Evolutionary conservation across 2,888 invertebrate species (phyloP), one percentile per base, ranked within the genome.

Genomic region (Caenorhabditis zanzibari): DNA sequence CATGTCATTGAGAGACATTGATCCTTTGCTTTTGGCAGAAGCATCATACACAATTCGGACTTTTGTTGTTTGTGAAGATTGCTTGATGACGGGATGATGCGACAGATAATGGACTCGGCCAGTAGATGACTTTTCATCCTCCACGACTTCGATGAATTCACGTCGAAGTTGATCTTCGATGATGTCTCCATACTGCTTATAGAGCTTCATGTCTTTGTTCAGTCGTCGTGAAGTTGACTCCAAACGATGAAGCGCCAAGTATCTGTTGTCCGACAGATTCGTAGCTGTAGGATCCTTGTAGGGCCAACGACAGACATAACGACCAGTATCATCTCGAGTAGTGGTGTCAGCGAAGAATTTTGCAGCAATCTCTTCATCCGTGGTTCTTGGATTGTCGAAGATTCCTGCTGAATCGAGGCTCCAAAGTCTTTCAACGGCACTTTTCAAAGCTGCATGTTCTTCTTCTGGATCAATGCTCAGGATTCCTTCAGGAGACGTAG

Each of bases 11-110:
- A 89, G 71, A 1, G 76, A 32, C 32, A 32, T 6, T 7, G 32
- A 32, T 32, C 32, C 32, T 32, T 32, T 32, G 32, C 32, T 4
- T 32, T 7, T 32, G 4, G 32, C 32, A 81, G 84, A 82, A 9
- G 71, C 89, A 63, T 89, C 86, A 22, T 41, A 85, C 4, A 89
- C 89, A 9, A 88, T 81, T 1, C 89, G 68, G 0, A 86, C 56
- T 35, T 88, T 86, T 0, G 88, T 89, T 6, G 81, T 19, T 24
- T 44, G 59, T 0, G 66, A 66, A 7, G 14, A 14, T 4, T 47
- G 54, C 41, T 75, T 87, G 52, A 84, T 47, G n/a, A 88, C 85
- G 1, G 83, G 75, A 5, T 84, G 88, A 49, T 88, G 88, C 10
- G 84, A 63, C 0, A 87, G 28, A 59, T 86, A 88, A 52, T 86